Evolutionary conservation across 2,797 vertebrate species (phyloP).

Genomic region (Agapornis canus): DNA sequence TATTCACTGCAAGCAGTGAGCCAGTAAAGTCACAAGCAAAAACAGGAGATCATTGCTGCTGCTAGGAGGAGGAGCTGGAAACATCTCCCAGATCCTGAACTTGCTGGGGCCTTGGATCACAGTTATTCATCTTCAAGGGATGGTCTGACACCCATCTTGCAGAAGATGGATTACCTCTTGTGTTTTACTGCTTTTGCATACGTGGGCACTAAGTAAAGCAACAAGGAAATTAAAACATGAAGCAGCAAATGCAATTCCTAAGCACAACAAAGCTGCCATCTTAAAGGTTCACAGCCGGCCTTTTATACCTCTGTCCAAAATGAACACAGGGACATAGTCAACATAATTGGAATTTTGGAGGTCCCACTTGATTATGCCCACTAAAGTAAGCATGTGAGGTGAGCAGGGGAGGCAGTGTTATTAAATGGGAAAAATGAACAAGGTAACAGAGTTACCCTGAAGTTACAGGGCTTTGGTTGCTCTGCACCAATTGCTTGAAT

Average conservation of each 20-base stretch:
- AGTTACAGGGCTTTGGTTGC: background rate
- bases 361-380: constrained; percentile 18
- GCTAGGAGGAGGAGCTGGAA: background rate
- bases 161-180: background rate
- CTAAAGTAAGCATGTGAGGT: background rate
- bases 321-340: background rate
- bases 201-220: background rate
- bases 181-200: background rate
- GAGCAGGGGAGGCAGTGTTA: background rate
- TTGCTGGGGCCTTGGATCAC: background rate
- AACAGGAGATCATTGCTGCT: background rate
- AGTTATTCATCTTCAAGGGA: background rate
- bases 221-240: background rate
- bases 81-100: background rate
- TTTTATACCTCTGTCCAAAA: background rate
- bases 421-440: background rate
- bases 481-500: background rate
- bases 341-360: constrained; percentile 22
- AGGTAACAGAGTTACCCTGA: background rate
- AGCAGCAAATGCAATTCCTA: background rate
- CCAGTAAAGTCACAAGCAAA: background rate
- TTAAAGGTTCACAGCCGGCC: background rate
- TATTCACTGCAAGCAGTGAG: background rate
- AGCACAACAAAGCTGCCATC: background rate
- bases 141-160: background rate